Percentiles rank a stretch among this genome's conserved stretches.
phyloP scores from a whole-genome alignment of 2,888 invertebrate species.

The Pocota personata region DNA sequence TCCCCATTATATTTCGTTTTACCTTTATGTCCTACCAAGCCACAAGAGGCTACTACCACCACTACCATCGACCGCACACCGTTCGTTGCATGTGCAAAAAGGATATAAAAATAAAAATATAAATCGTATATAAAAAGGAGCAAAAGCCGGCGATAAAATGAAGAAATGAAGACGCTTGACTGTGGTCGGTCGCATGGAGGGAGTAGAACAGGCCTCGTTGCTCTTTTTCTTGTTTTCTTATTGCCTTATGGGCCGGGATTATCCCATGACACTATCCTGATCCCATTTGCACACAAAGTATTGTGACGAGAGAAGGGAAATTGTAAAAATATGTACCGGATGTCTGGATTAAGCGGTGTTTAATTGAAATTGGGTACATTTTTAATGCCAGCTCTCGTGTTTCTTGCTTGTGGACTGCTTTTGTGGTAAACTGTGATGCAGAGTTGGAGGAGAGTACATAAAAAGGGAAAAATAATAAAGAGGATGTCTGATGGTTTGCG shows the following conservation, averaged over 20 bases:
- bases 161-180: constrained; percentile 7
- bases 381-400: constrained; percentile 51
- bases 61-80: no score
- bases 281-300: constrained; percentile 59
- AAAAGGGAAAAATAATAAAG: background rate
- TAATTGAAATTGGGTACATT: constrained; percentile 71
- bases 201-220: background rate
- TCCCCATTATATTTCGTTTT: background rate
- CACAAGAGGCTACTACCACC: constrained; percentile 12
- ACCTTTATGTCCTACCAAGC: background rate
- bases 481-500: background rate
- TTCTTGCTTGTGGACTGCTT: background rate
- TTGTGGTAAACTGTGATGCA: background rate
- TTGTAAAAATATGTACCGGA: constrained; percentile 65
- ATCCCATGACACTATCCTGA: constrained; percentile 56
- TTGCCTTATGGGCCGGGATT: constrained; percentile 50
- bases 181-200: background rate
- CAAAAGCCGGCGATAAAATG: constrained; percentile 23
- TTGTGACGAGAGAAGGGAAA: constrained; percentile 46
- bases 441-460: background rate
- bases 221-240: constrained; percentile 8
- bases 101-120: constrained; percentile 1
- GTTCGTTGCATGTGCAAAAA: constrained; percentile 11
- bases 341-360: constrained; percentile 62
- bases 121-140: constrained; percentile 12